These are phyloP conservation scores for Parazoanthus atlanticus DNA, from an alignment of 92 coral and sea anemone genomes.

Conservation along the genomic window DNA sequence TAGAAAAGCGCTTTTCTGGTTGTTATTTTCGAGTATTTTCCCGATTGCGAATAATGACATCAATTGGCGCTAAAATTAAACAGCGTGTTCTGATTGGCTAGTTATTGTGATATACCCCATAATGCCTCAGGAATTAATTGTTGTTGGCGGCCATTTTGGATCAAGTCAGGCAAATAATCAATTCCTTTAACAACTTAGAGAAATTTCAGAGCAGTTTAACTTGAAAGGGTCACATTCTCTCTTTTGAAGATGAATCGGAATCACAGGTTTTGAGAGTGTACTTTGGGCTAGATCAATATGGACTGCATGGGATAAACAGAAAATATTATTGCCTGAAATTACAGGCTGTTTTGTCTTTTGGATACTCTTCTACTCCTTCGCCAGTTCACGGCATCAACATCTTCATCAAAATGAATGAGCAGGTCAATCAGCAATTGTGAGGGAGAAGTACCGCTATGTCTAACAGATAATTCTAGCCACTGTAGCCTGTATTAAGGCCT, in stretches of 20 bases:
- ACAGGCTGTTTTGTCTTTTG: conserved; percentile 3
- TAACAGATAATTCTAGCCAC: background rate
- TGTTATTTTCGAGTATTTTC: conserved; percentile 21
- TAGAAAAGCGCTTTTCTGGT: background rate
- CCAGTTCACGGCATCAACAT: background rate
- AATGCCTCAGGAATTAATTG: conserved; percentile 46
- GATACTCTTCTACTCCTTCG: background rate
- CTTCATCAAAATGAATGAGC: conserved; percentile 54
- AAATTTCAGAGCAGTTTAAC: conserved; percentile 16
- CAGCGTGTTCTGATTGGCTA: conserved; percentile 66
- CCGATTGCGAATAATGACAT: conserved; percentile 10
- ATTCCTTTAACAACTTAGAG: conserved; percentile 40
- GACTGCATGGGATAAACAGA: conserved; percentile 27
- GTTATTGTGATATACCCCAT: conserved; percentile 43
- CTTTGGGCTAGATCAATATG: background rate
- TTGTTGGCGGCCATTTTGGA: conserved; percentile 98
- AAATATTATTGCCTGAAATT: background rate
- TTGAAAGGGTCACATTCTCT: conserved; percentile 22
- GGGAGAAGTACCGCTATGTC: conserved; percentile 33
- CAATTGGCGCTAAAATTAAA: conserved; percentile 45
- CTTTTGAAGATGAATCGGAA: conserved; percentile 11
- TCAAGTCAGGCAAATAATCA: conserved; percentile 51
- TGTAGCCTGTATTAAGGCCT: conserved; percentile 10
- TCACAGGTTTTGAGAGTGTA: background rate
- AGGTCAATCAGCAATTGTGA: conserved; percentile 50